Evolutionary conservation across 1,140 invertebrate species (phyloP), one percentile per base, ranked within the genome.

Genomic region (Drosophila melanogaster): DNA sequence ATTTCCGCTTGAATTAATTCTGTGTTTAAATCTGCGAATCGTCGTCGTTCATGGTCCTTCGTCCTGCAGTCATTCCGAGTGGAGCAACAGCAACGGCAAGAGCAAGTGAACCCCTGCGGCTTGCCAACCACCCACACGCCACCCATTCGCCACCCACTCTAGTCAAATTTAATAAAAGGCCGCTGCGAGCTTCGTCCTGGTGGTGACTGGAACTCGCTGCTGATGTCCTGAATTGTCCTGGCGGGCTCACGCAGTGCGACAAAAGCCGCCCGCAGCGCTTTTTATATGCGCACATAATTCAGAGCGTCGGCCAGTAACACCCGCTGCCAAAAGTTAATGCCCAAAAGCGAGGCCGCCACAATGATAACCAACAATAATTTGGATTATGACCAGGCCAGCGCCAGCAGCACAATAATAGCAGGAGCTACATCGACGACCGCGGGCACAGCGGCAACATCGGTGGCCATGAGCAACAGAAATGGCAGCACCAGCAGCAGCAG

Each of bases 291-390:
- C 79, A 65, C 84, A 87, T 87, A 87, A 87, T 87, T 87, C 84
- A 87, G 37, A 57, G 41, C 65, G 38, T n/a, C 17, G 33, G 35
- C 46, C 55, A 72, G 85, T 77, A 89, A 80, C 77, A 84, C 59
- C 66, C 62, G 49, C 66, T 76, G 84, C 53, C 84, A 89, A 80
- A 89, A 89, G 77, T 89, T 89, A 90, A 89, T 89, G 84, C 84
- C 80, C 84, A 72, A 66, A 84, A 80, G 85, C 84, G 40, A 59
- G 26, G 37, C 65, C 72, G 50, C 55, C 78, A 70, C 85, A 83
- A 91, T 91, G 90, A 91, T 91, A 81, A 91, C 84, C 83, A 87
- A 91, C 90, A 91, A 91, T 86, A 91, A 91, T 90, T 91, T 91
- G 81, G 85, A 91, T 84, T 91, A 91, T 69, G 90, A 83, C 59